Evolutionary conservation across 2,888 invertebrate genomes (phyloP), one percentile per base, ranked within the genome.

Genomic region (Troglohyphantes excavatus): DNA sequence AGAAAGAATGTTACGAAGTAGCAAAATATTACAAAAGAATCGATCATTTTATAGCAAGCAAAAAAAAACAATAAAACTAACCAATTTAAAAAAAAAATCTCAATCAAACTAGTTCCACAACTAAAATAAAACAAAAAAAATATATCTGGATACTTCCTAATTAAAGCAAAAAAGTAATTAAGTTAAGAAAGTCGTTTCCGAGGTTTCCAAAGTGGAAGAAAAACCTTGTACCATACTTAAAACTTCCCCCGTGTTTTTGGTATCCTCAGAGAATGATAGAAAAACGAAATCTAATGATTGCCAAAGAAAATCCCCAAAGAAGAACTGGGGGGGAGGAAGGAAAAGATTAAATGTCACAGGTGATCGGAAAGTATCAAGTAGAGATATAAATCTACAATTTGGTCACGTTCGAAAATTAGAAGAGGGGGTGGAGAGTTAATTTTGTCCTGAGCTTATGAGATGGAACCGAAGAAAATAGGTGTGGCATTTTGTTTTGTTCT

Each of bases 271-370:
- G 17, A 53, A 53, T 53, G 53, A 53, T 53, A 17, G n/a, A n/a
- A 53, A 53, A 53, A 17, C 53, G 53, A n/a, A 53, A 53, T 53
- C 53, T 53, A 53, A 53, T 53, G 53, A 53, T 53, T 53, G 2
- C 0, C n/a, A 7, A 53, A 11, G n/a, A 17, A 53, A 53, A 53
- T 7, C 0, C 13, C 1, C n/a, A 53, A 53, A 2, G 17, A 53
- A 53, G 17, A 53, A n/a, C n/a, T n/a, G 17, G 53, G 9, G 5
- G 5, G 9, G 5, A 53, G 53, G 53, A 53, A 53, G 53, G 53
- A 53, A 53, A 53, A 53, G 53, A 53, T 53, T 53, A 53, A 53
- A 53, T 53, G 53, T 53, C 53, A n/a, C n/a, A 53, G 53, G 53
- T 53, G n/a, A 53, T 53, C 53, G 53, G 17, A n/a, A 53, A 53